These are phyloP conservation scores for Rhadina sibilatrix DNA, from an alignment of 2,113 vertebrate genomes.

Conservation along the genomic window DNA sequence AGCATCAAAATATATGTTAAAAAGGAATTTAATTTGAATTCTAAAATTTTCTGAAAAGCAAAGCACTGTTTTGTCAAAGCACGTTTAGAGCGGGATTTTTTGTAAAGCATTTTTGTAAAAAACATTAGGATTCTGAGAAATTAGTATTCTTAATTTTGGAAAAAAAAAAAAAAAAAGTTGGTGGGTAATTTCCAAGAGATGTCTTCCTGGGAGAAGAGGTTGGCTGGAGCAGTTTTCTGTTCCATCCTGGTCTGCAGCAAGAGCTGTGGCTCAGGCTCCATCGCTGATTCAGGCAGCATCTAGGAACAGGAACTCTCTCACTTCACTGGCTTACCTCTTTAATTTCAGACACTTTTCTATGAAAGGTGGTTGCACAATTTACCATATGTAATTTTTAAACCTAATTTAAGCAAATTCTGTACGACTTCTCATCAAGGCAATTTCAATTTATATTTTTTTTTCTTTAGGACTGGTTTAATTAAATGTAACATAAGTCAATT, in stretches of 20 bases:
- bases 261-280: not conserved
- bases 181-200: not conserved
- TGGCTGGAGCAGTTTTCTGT: not conserved
- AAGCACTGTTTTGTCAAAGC: not conserved
- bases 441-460: not conserved
- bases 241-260: not conserved
- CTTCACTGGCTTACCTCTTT: not conserved
- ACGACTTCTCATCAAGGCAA: conserved; percentile 1
- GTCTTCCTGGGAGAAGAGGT: not conserved
- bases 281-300: not conserved
- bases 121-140: not conserved
- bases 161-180: not conserved
- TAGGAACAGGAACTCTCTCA: not conserved
- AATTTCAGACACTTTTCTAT: not conserved
- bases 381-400: conserved; percentile 40
- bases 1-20: not conserved
- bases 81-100: not conserved
- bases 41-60: not conserved
- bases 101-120: not conserved
- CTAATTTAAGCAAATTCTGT: conserved; percentile 37
- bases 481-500: conserved; percentile 51
- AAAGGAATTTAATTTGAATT: not conserved
- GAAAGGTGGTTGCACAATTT: not conserved
- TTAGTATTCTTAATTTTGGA: not conserved
- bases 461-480: conserved; percentile 32